phyloP scores from a whole-genome alignment of 2,797 vertebrate species.

The Xenentodon cancila region DNA sequence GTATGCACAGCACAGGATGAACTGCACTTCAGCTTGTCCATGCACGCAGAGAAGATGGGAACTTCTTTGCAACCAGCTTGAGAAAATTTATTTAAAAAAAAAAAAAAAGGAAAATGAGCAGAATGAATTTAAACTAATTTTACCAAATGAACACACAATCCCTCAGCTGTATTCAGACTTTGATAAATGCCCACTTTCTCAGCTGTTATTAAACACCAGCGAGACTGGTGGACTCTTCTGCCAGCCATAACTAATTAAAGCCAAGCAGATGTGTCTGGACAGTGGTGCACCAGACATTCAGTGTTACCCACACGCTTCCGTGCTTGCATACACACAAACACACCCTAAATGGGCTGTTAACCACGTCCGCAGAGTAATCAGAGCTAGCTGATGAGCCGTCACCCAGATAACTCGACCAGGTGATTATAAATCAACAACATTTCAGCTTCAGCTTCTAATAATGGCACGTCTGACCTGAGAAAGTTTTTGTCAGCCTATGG shows the following conservation, averaged over 20 bases:
- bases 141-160: slow-evolving; percentile 59
- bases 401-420: slow-evolving; percentile 60
- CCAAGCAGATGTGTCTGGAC: slow-evolving; percentile 78
- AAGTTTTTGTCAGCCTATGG: slow-evolving; percentile 50
- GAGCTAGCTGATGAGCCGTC: slow-evolving; percentile 59
- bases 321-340: slow-evolving; percentile 16
- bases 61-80: slow-evolving; percentile 26
- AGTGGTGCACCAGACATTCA: slow-evolving; percentile 44
- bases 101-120: slow-evolving; percentile 38
- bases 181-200: slow-evolving; percentile 71
- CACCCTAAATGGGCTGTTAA: slow-evolving; percentile 61
- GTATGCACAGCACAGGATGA: slow-evolving; percentile 17
- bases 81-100: no score
- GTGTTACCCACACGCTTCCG: slow-evolving; percentile 27
- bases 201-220: slow-evolving; percentile 76
- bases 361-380: slow-evolving; percentile 63
- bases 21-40: slow-evolving; percentile 26
- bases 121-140: slow-evolving; percentile 62
- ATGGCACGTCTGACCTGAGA: slow-evolving; percentile 12
- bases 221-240: slow-evolving; percentile 68
- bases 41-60: slow-evolving; percentile 15
- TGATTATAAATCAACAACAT: slow-evolving; percentile 64
- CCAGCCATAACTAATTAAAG: slow-evolving; percentile 82
- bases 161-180: slow-evolving; percentile 67
- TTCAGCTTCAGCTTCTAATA: slow-evolving; percentile 53